Evolutionary conservation across 2,113 vertebrate species (phyloP).

Genomic region (Rousettus leschenaultii): DNA sequence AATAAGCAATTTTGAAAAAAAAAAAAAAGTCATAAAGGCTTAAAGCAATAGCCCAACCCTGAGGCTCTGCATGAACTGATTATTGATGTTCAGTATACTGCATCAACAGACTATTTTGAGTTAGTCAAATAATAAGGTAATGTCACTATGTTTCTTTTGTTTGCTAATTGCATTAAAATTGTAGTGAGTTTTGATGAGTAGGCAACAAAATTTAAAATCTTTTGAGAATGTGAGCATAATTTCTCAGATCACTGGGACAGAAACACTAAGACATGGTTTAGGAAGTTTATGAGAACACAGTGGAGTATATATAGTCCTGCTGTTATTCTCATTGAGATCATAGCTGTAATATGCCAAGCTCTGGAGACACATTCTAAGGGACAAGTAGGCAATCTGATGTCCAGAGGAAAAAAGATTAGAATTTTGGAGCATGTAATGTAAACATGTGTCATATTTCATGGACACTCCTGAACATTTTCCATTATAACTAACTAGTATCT

Average conservation of each 20-base stretch:
- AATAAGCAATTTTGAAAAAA: not conserved
- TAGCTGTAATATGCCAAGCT: not conserved
- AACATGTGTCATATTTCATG: not conserved
- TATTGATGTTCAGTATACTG: not conserved
- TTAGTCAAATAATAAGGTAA: not conserved
- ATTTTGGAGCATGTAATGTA: not conserved
- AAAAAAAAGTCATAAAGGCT: not conserved
- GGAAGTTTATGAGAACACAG: not conserved
- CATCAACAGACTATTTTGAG: not conserved
- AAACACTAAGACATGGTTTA: not conserved
- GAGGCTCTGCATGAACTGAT: not conserved
- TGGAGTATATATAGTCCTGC: not conserved
- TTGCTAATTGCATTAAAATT: not conserved
- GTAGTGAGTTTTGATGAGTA: not conserved
- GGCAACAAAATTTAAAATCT: not conserved
- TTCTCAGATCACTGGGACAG: not conserved
- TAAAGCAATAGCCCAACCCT: not conserved
- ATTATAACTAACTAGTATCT: not conserved
- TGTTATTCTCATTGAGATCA: not conserved
- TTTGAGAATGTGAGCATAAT: not conserved
- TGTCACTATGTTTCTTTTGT: not conserved
- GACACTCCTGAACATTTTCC: not conserved
- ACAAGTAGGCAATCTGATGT: not conserved
- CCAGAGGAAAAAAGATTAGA: not conserved
- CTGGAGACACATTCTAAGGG: not conserved